Percentiles rank a stretch among this genome's conserved stretches.
Conservation (phyloP, 2,888 invertebrate species). For the Augiades crinisus region DNA sequence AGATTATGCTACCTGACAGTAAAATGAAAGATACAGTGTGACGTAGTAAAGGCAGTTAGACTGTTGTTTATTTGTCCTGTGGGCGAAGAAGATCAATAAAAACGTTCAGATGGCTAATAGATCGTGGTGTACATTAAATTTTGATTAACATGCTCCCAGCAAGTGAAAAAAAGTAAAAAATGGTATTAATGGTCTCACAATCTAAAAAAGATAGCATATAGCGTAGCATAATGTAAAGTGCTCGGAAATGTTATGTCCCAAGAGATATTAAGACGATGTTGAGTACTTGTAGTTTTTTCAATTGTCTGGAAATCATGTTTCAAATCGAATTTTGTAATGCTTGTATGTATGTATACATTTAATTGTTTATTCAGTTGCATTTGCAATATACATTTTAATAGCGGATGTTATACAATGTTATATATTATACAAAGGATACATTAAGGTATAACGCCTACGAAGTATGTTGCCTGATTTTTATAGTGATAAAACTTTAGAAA, state of each 20-base stretch:
- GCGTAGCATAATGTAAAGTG: too few relatives aligned
- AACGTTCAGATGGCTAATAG: too few relatives aligned
- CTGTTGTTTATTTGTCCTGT: too few relatives aligned
- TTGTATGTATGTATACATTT: slow-evolving; percentile 3
- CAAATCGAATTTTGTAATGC: slow-evolving; percentile 1
- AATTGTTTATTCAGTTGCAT: slow-evolving; percentile 16
- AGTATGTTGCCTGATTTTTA: not conserved
- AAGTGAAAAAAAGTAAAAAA: too few relatives aligned
- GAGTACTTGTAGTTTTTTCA: not conserved
- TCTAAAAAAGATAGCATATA: too few relatives aligned
- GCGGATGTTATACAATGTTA: slow-evolving; percentile 1
- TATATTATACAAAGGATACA: slow-evolving; percentile 4
- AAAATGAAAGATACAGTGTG: too few relatives aligned
- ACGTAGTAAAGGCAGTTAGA: too few relatives aligned
- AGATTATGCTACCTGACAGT: too few relatives aligned
- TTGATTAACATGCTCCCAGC: too few relatives aligned
- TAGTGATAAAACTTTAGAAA: not conserved
- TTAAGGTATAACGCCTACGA: not conserved
- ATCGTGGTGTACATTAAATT: too few relatives aligned
- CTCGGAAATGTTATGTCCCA: not conserved
- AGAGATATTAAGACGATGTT: not conserved
- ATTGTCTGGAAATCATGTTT: slow-evolving; percentile 6
- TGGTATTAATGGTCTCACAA: too few relatives aligned
- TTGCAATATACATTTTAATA: slow-evolving; percentile 12
- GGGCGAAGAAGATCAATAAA: too few relatives aligned